phyloP scores from a whole-genome alignment of 2,797 vertebrate genomes.

The Columba guinea region DNA sequence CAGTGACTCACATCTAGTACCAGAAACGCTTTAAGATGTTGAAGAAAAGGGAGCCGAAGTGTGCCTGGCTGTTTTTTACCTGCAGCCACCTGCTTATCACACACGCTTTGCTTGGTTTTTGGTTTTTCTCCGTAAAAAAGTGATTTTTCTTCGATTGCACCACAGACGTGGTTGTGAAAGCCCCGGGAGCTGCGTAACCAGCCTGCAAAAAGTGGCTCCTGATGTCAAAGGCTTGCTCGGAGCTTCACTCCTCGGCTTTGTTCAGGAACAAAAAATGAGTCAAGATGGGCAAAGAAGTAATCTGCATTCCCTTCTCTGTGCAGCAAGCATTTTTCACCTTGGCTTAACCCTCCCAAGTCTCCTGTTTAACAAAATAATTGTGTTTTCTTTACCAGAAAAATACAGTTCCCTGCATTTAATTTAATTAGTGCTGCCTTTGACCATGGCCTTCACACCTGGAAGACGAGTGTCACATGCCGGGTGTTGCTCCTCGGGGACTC shows the following conservation, averaged over 20 bases:
- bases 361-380: rapidly evolving
- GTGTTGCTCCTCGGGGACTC: not conserved
- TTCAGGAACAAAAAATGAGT: not conserved
- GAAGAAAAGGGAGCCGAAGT: not conserved
- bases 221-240: not conserved
- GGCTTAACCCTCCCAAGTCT: not conserved
- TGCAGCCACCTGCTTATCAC: constrained; percentile 8
- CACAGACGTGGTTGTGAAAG: not conserved
- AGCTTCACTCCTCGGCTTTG: not conserved
- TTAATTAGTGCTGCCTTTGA: constrained; percentile 5
- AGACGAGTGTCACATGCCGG: not conserved
- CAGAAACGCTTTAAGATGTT: constrained; percentile 19
- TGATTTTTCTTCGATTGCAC: not conserved
- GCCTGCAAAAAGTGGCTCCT: not conserved
- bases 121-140: constrained; percentile 24
- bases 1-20: constrained; percentile 52
- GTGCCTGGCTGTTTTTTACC: not conserved
- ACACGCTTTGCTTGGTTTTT: not conserved
- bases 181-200: not conserved
- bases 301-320: not conserved
- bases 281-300: not conserved
- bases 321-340: not conserved
- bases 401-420: not conserved
- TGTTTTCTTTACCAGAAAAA: not conserved
- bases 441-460: constrained; percentile 6